Base-by-base conservation (phyloP, 2,113 vertebrate species). In the Castor canadensis region DNA sequence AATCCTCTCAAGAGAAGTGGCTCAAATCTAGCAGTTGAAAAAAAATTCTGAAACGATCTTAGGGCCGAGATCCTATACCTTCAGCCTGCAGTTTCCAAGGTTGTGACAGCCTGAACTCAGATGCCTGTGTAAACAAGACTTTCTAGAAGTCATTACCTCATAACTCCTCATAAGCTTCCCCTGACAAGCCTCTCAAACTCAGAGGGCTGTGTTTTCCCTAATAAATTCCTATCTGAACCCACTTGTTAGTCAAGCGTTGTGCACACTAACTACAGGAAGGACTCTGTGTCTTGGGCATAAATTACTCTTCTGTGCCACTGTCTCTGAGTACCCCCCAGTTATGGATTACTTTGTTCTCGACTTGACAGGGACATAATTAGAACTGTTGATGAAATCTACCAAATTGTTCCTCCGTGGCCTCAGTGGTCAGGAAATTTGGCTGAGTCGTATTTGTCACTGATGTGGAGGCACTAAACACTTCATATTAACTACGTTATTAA, bases 301-400 rank as follows among this genome's bases (percentile, higher is more conserved):
- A 99, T 99, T 99, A 99, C 98, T 97, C 98, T 98, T 92, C 96
- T 45, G 97, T 97, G 98, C 98, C 98, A 97, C 97, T 98, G 98
- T 98, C 98, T 98, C 97, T 2, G 20, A 98, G 96, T 98, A 98
- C 98, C 98, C 98, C 98, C 98, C 98, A 98, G 98, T 99, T 99
- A 99, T 99, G 98, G 99, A 99, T 99, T 99, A 98, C 99, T 99
- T 98, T 98, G 98, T 99, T 99, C 99, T 99, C 96, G 83, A 98
- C 99, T 99, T 99, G 99, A 99, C 99, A 99, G 99, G 98, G 98
- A 99, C 99, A 99, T 99, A 99, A 99, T 99, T 99, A 99, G 99
- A 99, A 98, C 98, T 99, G 99, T 99, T 99, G 99, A 99, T 99
- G 99, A 99, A 99, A 99, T 99, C 99, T 99, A 98, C 99, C 99